Percentiles rank a stretch among this genome's conserved stretches.
phyloP scores from a whole-genome alignment of 2,113 vertebrate genomes.

The Oryzias javanicus region DNA sequence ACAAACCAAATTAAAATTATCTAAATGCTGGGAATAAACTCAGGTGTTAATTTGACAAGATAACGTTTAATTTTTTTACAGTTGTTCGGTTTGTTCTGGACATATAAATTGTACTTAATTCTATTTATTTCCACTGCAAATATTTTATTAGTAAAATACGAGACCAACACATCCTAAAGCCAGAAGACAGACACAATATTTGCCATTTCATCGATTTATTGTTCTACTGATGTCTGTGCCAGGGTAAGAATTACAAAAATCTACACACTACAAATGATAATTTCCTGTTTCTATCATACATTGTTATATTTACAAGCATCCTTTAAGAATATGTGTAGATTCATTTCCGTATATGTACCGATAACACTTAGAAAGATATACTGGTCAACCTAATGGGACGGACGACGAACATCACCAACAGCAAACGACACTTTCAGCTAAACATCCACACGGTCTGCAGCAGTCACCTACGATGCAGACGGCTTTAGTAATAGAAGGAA shows the following conservation, averaged over 20 bases:
- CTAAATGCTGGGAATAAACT: too few relatives aligned
- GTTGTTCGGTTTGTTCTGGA: too few relatives aligned
- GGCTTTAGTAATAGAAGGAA: conserved; percentile 44
- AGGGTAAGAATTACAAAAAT: conserved; percentile 75
- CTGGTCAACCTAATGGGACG: conserved; percentile 51
- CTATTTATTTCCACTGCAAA: neutral
- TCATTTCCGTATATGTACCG: conserved; percentile 56
- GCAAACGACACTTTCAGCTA: conserved; percentile 52
- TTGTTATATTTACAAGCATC: conserved; percentile 70
- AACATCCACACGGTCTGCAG: conserved; percentile 35
- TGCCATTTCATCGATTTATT: conserved; percentile 61
- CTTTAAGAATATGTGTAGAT: conserved; percentile 61
- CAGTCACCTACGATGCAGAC: conserved; percentile 39
- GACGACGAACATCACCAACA: conserved; percentile 54
- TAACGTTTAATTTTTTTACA: too few relatives aligned
- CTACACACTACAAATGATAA: conserved; percentile 70
- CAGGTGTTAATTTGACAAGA: too few relatives aligned
- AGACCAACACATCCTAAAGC: neutral
- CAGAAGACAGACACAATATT: neutral
- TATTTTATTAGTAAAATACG: neutral
- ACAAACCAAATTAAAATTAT: too few relatives aligned
- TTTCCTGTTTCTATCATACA: conserved; percentile 73
- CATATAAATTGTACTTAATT: too few relatives aligned
- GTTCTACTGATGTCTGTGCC: conserved; percentile 70
- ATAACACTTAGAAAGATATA: conserved; percentile 63